Base-by-base conservation (phyloP, 2,888 invertebrate genomes). In the Polia nebulosa region DNA sequence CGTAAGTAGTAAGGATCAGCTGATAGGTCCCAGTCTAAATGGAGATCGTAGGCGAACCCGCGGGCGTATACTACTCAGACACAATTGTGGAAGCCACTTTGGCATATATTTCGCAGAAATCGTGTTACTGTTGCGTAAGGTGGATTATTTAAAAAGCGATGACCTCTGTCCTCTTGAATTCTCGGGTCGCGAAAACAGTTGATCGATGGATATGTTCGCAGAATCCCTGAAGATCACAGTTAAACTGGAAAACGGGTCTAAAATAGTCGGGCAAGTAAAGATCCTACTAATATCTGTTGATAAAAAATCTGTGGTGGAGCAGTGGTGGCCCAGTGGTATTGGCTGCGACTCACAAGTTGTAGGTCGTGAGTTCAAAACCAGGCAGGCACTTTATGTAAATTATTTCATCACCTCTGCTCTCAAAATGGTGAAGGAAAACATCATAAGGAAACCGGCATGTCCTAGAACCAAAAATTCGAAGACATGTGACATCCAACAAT, bases 1-100 rank as follows among this genome's bases (percentile, higher is more conserved):
- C 39, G 60, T 55, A 70, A 72, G 57, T 77, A 72, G 63, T 81
- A 78, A 44, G 51, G 15, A 77, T 63, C 81, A 81, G 73, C 78
- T 78, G 78, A 57, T 45, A 32, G 67, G 55, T 57, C 27, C 34
- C 9, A 8, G 41, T 41, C 47, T 63, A 67, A 59, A 13, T 41
- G 8, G 17, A 51, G 15, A 15, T 53, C 67, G 78, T 78, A 78
- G 78, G 78, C 73, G 78, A 59, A n/a, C 9, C 15, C 58, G 77
- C 80, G 58, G 80, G 80, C 80, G 77, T 76, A 58, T 25, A 64
- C 60, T 58, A 52, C 65, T 70, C 71, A 62, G 76, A 59, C 70
- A 1, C 80, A 76, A 79, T 56, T 77, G 55, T 56, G 29, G 32
- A 71, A 49, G 22, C 49, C 58, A 32, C 49, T 55, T n/a, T 63